These are phyloP conservation scores for Nannobrachium achirus DNA, from an alignment of 2,113 vertebrate species.

Conservation along the genomic window DNA sequence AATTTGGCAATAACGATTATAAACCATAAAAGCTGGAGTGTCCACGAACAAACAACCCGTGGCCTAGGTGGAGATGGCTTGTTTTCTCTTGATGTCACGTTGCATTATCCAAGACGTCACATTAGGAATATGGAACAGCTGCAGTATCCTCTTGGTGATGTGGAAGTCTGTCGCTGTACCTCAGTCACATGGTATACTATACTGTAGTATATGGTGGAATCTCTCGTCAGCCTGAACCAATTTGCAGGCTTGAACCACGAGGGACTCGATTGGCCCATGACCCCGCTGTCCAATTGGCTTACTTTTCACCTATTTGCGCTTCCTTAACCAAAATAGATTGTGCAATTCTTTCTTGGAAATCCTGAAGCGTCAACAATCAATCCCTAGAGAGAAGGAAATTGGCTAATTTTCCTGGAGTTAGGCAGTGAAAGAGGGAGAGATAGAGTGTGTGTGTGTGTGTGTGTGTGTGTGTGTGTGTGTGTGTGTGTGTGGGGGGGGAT, in stretches of 20 bases:
- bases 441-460: not conserved
- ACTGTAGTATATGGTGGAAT: constrained; percentile 17
- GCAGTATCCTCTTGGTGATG: not conserved
- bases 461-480: too few species aligned
- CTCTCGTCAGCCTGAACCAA: constrained; percentile 20
- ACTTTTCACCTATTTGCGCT: constrained; percentile 26
- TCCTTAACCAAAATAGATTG: constrained; percentile 28
- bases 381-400: constrained; percentile 8
- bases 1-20: constrained; percentile 26
- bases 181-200: constrained; percentile 12
- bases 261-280: constrained; percentile 12
- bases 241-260: constrained; percentile 28
- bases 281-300: constrained; percentile 39
- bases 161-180: constrained; percentile 15
- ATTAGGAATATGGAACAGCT: too few species aligned
- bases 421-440: not conserved
- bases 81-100: not conserved
- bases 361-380: constrained; percentile 15
- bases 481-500: too few species aligned
- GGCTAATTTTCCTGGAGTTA: not conserved
- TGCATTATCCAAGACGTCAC: too few species aligned
- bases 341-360: constrained; percentile 38
- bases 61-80: not conserved
- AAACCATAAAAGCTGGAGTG: not conserved
- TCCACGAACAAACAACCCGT: constrained; percentile 22